Evolutionary conservation across 2,888 invertebrate genomes (phyloP).

Genomic region (Timema podura): DNA sequence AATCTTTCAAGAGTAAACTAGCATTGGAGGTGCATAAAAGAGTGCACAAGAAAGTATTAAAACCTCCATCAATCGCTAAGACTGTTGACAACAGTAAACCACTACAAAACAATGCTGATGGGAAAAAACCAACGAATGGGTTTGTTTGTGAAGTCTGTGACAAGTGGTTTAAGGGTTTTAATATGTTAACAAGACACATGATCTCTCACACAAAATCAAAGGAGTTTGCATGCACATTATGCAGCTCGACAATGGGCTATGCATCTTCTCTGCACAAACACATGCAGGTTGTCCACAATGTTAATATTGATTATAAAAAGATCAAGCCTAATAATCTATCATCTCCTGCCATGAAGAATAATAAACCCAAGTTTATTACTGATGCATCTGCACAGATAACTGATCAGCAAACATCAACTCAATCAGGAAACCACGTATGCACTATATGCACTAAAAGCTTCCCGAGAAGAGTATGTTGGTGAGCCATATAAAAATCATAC

Average conservation of each 20-base stretch:
- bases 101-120: not conserved
- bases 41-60: slow-evolving; percentile 5
- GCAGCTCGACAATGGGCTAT: slow-evolving; percentile 23
- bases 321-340: slow-evolving; percentile 15
- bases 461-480: slow-evolving; percentile 16
- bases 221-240: slow-evolving; percentile 22
- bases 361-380: not conserved
- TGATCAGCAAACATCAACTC: not conserved
- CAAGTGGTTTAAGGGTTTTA: slow-evolving; percentile 15
- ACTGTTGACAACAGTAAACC: not conserved
- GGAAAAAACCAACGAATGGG: not conserved
- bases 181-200: slow-evolving; percentile 25
- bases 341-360: slow-evolving; percentile 4
- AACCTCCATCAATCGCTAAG: not conserved
- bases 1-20: slow-evolving; percentile 18
- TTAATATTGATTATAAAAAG: slow-evolving; percentile 11
- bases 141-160: slow-evolving; percentile 23
- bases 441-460: slow-evolving; percentile 22
- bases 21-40: slow-evolving; percentile 23
- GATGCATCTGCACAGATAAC: slow-evolving; percentile 2
- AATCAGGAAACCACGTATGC: slow-evolving; percentile 11
- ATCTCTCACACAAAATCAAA: slow-evolving; percentile 23
- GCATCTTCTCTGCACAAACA: slow-evolving; percentile 27
- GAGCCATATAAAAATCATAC: slow-evolving; percentile 22
- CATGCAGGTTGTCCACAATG: slow-evolving; percentile 17